Percentiles rank a stretch among this genome's conserved stretches.
Conservation (phyloP, 2,113 vertebrate genomes). For the Lophotis ruficrista region DNA sequence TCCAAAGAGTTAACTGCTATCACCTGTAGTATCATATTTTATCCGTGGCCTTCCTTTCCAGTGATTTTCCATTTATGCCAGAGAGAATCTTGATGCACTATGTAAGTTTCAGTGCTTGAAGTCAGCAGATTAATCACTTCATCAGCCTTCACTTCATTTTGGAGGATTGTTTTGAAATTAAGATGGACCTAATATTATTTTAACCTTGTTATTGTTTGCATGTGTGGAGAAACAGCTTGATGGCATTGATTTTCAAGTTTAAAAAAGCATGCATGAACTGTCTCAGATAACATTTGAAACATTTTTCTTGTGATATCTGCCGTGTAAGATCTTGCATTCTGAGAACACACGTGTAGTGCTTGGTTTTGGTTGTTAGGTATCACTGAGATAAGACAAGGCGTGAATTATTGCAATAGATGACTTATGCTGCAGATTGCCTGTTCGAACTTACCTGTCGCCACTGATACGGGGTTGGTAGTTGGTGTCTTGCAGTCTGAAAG, state of each 20-base stretch:
- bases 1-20: background rate
- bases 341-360: background rate
- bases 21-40: background rate
- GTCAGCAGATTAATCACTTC: background rate
- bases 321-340: background rate
- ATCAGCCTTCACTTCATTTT: constrained; percentile 12
- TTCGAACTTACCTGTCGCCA: background rate
- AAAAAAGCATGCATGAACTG: background rate
- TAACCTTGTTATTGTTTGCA: constrained; percentile 35
- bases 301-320: background rate
- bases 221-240: background rate
- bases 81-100: background rate
- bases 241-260: background rate
- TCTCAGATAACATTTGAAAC: background rate
- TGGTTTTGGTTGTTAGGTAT: background rate
- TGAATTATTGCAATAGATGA: background rate
- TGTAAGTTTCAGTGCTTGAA: background rate
- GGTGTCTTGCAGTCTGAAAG: background rate
- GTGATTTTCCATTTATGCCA: constrained; percentile 24
- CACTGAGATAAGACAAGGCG: background rate
- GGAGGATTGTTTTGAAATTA: constrained; percentile 26
- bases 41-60: background rate
- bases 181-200: constrained; percentile 17
- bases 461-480: background rate
- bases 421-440: background rate